These are phyloP conservation scores for Tokudaia muenninki DNA, from an alignment of 2,797 vertebrate species.

Conservation along the genomic window DNA sequence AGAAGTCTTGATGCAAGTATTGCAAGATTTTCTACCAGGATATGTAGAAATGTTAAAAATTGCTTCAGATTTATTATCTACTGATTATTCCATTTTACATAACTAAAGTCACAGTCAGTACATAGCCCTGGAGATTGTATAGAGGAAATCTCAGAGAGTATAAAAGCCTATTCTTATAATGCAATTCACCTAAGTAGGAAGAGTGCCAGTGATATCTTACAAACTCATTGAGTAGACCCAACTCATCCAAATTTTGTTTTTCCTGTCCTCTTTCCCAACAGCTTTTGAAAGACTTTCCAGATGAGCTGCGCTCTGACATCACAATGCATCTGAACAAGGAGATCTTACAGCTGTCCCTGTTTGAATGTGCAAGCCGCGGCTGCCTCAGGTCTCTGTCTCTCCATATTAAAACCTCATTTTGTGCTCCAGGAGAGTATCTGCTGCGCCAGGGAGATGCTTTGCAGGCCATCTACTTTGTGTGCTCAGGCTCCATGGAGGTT, in stretches of 20 bases:
- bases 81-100: neutral
- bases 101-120: neutral
- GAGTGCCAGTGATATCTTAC: neutral
- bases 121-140: neutral
- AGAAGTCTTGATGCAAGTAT: conserved; percentile 2
- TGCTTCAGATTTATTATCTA: neutral
- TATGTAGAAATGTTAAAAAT: neutral
- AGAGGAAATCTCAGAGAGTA: neutral
- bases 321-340: conserved; percentile 99
- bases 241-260: neutral
- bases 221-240: neutral
- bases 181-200: neutral
- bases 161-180: neutral
- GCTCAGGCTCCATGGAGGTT: conserved; percentile 99
- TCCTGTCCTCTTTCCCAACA: conserved; percentile 81
- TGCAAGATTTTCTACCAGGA: neutral
- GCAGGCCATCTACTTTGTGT: conserved; percentile 98
- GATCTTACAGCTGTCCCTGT: conserved; percentile 97
- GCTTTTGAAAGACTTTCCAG: conserved; percentile 98
- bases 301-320: conserved; percentile 98
- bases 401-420: conserved; percentile 99
- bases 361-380: conserved; percentile 96
- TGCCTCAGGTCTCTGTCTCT: conserved; percentile 98
- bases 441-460: conserved; percentile 97
- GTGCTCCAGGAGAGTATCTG: conserved; percentile 97